A percentile compares a stretch with the other conserved stretches of the same genome.
Conservation (phyloP, 2,797 vertebrate genomes). For the Trematomus bernacchii region DNA sequence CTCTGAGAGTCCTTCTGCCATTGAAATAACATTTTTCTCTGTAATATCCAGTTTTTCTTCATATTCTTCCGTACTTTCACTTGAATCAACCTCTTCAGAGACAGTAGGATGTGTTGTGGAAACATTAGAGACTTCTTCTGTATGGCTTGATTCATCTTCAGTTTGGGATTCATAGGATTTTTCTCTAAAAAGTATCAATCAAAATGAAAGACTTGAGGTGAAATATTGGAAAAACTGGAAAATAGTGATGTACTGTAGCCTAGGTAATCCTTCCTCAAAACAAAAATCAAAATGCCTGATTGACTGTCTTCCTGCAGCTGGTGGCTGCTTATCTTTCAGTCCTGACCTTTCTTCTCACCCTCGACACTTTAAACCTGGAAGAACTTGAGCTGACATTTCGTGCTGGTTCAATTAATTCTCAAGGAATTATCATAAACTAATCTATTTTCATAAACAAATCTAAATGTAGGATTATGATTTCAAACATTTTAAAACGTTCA, state of each 20-base stretch:
- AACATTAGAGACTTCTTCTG: conserved; percentile 36
- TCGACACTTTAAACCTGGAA: conserved; percentile 32
- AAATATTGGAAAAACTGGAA: not conserved
- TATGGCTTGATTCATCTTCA: conserved; percentile 61
- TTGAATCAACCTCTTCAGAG: conserved; percentile 41
- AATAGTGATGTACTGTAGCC: too few relatives aligned
- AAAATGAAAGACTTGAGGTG: conserved; percentile 9
- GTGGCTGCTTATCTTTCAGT: conserved; percentile 7
- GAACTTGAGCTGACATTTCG: not conserved
- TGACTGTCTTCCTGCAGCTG: conserved; percentile 24
- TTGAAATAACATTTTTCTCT: conserved; percentile 21
- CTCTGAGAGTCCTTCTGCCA: conserved; percentile 28
- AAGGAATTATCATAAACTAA: not conserved
- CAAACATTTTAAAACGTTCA: not conserved
- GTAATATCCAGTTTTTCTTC: not conserved
- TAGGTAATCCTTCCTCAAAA: not conserved
- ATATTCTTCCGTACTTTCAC: conserved; percentile 40
- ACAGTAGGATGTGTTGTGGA: conserved; percentile 27
- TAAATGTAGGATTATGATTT: not conserved
- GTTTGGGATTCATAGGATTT: conserved; percentile 45
- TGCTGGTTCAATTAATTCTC: not conserved
- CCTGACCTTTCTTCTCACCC: conserved; percentile 22
- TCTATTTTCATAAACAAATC: not conserved
- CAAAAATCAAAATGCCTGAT: conserved; percentile 2
- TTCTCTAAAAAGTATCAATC: conserved; percentile 69